These are phyloP conservation scores for Xestia rhomboidea DNA, from an alignment of 2,888 invertebrate species.

Conservation along the genomic window DNA sequence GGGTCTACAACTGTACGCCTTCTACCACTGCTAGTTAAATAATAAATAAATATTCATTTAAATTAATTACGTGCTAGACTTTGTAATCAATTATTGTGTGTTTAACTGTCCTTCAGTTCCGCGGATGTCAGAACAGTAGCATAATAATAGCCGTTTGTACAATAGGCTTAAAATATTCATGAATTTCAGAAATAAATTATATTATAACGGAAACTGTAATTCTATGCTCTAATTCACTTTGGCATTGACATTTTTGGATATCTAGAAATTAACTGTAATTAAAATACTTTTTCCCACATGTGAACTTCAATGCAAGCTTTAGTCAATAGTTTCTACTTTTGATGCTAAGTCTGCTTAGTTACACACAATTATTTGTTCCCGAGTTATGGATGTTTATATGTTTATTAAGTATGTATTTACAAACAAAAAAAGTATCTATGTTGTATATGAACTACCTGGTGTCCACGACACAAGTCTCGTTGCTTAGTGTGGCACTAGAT, in stretches of 20 bases:
- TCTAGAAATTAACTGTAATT: background rate
- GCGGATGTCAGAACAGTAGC: background rate
- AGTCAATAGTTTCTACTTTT: background rate
- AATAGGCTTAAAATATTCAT: background rate
- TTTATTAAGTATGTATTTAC: no score
- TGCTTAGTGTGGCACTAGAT: no score
- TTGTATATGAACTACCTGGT: no score
- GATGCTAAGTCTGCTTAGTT: no score
- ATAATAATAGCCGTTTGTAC: background rate
- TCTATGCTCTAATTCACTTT: background rate
- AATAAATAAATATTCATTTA: slow-evolving; percentile 7
- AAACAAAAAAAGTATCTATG: no score
- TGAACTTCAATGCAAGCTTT: background rate
- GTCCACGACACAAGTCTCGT: no score
- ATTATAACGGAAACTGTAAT: background rate
- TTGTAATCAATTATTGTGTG: background rate
- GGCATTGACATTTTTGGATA: background rate
- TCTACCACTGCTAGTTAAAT: background rate
- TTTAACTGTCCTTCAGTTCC: background rate
- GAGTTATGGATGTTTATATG: no score
- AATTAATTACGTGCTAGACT: background rate
- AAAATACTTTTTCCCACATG: background rate
- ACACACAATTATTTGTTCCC: no score
- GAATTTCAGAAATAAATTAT: background rate
- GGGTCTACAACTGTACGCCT: background rate